phyloP scores from a whole-genome alignment of 2,797 vertebrate genomes.

The Tauraco hartlaubi region DNA sequence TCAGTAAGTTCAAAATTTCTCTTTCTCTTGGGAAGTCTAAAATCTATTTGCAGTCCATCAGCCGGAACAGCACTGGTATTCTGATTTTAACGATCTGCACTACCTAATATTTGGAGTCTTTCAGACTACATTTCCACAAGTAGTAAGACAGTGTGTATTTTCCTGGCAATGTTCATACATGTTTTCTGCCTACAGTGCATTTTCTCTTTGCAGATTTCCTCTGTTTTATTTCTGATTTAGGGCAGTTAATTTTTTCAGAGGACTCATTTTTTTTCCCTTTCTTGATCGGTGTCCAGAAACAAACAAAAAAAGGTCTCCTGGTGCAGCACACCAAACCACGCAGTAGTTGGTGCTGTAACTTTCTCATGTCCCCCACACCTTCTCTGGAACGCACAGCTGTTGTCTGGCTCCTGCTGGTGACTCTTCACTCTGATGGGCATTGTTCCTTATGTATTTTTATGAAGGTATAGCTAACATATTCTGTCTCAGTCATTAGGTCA shows the following conservation, averaged over 20 bases:
- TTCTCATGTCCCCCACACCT: neutral
- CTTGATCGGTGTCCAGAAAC: neutral
- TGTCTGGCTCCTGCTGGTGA: neutral
- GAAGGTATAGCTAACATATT: neutral
- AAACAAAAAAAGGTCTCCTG: neutral
- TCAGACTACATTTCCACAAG: neutral
- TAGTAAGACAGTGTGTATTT: neutral
- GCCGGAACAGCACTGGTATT: neutral
- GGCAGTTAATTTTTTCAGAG: neutral
- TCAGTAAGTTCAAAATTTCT: neutral
- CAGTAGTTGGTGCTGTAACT: neutral
- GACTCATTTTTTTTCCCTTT: neutral
- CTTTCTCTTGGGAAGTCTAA: neutral
- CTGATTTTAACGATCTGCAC: rapidly evolving
- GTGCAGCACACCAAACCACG: neutral
- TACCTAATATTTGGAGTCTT: neutral
- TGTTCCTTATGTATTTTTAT: neutral
- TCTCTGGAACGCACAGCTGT: neutral
- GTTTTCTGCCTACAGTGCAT: neutral
- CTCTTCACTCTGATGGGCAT: neutral
- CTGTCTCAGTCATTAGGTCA: neutral
- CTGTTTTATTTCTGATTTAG: neutral
- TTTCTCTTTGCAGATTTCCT: neutral
- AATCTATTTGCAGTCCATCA: neutral
- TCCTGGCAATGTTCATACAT: neutral